Evolutionary conservation across 2,797 vertebrate genomes (phyloP), one percentile per base, ranked within the genome.

Genomic region (Thalassophryne amazonica): DNA sequence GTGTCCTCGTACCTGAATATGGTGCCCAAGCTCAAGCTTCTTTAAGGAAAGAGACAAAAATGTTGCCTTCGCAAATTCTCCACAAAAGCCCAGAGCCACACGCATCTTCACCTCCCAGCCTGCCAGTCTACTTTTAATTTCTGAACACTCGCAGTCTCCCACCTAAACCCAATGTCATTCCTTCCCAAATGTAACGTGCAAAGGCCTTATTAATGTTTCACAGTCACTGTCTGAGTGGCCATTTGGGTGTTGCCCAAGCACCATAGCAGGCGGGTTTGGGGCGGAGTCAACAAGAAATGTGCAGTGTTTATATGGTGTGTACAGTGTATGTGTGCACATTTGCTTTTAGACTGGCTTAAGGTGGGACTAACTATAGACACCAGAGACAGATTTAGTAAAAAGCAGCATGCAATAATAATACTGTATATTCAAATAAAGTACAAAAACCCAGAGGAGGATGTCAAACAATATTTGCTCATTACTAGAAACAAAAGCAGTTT

Each of bases 151-250:
- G 33, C 6, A 7, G 30, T 55, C 73, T 39, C 37, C 62, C 43
- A 36, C 38, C 53, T 6, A 70, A 66, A 32, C 66, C 47, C 54
- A 16, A 27, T 77, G 81, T 85, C 79, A 71, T 74, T 58, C 71
- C 71, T 60, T 53, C 78, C 83, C 67, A 67, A 81, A 78, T 15
- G 23, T 71, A 72, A 80, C 72, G 85, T 69, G 78, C 66, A 70
- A 61, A 78, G 59, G 45, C 45, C 42, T 86, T 83, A 87, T 92
- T 52, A 89, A 90, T 86, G 81, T 90, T 91, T 88, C 78, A 86
- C n/a, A 49, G 25, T 32, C 49, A 20, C 46, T 24, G 56, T 82
- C 76, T 76, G 66, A 77, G 69, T 61, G 67, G 70, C 73, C 73
- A 65, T 67, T 75, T 71, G 68, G 69, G 60, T 57, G 15, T 55